phyloP scores from a whole-genome alignment of 2,113 vertebrate genomes.

The Gobius niger region DNA sequence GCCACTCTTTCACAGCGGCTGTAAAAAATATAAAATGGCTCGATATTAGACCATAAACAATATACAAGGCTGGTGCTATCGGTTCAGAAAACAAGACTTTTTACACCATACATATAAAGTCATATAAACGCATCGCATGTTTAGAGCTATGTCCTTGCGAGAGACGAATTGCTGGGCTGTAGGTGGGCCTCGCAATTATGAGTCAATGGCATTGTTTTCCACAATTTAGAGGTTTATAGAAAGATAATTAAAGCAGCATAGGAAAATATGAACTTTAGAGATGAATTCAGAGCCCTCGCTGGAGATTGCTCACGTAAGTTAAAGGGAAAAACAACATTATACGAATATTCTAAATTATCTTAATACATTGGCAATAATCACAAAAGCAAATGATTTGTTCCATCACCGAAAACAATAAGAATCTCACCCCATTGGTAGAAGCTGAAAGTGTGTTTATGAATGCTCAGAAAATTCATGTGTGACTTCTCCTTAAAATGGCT shows the following conservation, averaged over 20 bases:
- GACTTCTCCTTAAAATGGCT: neutral
- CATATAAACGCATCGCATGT: slow-evolving; percentile 37
- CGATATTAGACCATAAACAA: slow-evolving; percentile 68
- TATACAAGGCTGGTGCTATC: slow-evolving; percentile 40
- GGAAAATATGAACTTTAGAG: no score
- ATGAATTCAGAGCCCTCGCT: no score
- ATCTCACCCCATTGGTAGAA: no score
- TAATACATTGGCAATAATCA: no score
- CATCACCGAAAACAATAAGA: no score
- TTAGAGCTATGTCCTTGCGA: slow-evolving; percentile 14
- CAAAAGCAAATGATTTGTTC: no score
- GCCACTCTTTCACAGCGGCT: slow-evolving; percentile 17
- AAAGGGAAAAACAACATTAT: no score
- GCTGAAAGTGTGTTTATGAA: no score
- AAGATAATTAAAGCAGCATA: no score
- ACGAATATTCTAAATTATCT: no score
- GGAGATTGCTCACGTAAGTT: no score
- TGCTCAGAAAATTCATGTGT: no score
- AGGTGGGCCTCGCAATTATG: neutral
- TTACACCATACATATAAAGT: slow-evolving; percentile 43
- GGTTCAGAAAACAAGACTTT: slow-evolving; percentile 49
- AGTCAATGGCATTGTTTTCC: neutral
- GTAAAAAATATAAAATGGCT: slow-evolving; percentile 53
- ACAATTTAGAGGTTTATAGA: neutral
- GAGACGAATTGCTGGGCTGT: neutral